Evolutionary conservation across 2,888 invertebrate species (phyloP), one percentile per base, ranked within the genome.

Genomic region (Margaritifera margaritifera): DNA sequence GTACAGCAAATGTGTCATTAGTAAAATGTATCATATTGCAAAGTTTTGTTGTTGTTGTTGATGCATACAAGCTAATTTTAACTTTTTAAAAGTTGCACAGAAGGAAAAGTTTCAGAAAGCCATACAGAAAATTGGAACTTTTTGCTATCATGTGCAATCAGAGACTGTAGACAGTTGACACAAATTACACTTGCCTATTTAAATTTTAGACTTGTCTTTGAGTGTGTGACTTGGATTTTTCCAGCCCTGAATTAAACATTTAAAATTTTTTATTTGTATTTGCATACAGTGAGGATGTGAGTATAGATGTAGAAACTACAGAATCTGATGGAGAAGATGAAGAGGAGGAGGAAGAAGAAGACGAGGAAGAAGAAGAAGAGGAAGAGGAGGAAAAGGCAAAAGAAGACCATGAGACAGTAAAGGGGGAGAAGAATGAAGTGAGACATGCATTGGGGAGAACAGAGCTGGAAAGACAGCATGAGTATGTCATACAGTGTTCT

Each of bases 301-400:
- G 50, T 42, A 64, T 55, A 56, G 75, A 70, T n/a, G 75, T 75
- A 57, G 82, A 74, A 50, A 79, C 77, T 65, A 78, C 72, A 64
- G 69, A 66, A 15, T 71, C 59, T 11, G 70, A 63, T 56, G 80
- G 76, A 55, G 79, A 81, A 63, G 77, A 81, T 51, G 75, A 71
- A 55, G 69, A 64, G 52, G 77, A 80, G 54, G 78, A 71, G 42
- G 81, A 75, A 64, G 72, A 77, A 18, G 79, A 77, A 63, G 80
- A 80, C 56, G 70, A 68, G 27, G 73, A 70, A 18, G 58, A 50
- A 19, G 57, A 64, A 8, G 64, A 60, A 4, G 66, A 75, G 56
- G 70, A 71, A 25, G 82, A 79, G 31, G 78, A 69, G 27, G 81
- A 79, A 61, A 77, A 75, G 24, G 77, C 70, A 65, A 78, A 77